Evolutionary conservation across 2,113 vertebrate genomes (phyloP).

Genomic region (Acanthisitta chloris): DNA sequence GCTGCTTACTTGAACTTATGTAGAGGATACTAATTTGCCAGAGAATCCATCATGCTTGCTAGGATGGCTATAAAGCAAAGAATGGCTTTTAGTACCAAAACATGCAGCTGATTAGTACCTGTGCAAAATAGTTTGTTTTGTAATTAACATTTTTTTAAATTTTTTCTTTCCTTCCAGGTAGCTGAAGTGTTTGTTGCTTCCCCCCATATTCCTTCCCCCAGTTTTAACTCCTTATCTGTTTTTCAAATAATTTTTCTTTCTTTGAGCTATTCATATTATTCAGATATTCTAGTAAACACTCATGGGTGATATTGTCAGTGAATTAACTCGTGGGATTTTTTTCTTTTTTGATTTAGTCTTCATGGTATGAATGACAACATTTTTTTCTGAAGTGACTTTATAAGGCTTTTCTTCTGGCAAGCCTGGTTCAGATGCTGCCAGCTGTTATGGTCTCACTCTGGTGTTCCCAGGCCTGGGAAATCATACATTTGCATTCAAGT

Average conservation of each 20-base stretch:
- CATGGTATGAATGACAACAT: not conserved
- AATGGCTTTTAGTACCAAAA: slow-evolving; percentile 10
- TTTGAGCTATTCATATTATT: not conserved
- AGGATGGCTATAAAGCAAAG: not conserved
- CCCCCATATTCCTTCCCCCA: not conserved
- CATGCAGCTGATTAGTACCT: not conserved
- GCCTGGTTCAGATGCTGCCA: not conserved
- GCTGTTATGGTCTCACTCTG: not conserved
- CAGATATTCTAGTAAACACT: not conserved
- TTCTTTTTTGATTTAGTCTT: not conserved
- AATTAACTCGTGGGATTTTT: not conserved
- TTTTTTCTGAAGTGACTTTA: not conserved
- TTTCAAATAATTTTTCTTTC: not conserved
- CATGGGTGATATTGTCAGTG: not conserved
- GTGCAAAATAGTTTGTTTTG: not conserved
- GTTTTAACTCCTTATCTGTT: not conserved
- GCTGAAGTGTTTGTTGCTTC: not conserved
- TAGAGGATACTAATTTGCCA: not conserved
- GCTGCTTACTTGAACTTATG: not conserved
- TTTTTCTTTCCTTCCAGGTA: not conserved
- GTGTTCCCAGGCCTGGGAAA: not conserved
- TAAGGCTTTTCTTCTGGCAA: not conserved
- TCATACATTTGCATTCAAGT: not conserved
- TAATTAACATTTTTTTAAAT: not conserved
- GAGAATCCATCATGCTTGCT: not conserved